phyloP scores from a whole-genome alignment of 64 coral and sea anemone genomes.

The Anthopleura sola region DNA sequence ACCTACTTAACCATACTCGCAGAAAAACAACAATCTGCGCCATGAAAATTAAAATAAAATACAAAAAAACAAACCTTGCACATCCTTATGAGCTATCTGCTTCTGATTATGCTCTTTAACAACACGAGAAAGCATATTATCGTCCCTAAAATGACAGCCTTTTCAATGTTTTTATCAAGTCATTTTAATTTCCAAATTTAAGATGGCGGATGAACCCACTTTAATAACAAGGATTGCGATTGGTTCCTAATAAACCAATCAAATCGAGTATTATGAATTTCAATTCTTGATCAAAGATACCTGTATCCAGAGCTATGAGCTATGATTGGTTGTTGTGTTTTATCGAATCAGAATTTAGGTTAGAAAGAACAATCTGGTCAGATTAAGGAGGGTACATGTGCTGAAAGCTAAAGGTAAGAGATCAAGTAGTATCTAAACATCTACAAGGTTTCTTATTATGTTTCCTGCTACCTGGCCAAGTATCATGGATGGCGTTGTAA shows the following conservation, averaged over 20 bases:
- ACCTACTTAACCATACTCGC: too few species aligned
- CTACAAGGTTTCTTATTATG: too few species aligned
- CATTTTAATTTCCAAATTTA: not conserved
- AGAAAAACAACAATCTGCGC: not conserved
- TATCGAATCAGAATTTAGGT: not conserved
- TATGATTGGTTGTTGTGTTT: not conserved
- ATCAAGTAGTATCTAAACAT: too few species aligned
- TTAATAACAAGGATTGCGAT: not conserved
- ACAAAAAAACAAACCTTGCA: conserved; percentile 42
- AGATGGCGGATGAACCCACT: not conserved
- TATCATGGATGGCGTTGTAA: not conserved
- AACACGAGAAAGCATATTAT: conserved; percentile 74
- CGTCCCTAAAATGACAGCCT: not conserved
- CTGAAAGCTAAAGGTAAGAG: too few species aligned
- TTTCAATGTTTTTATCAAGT: not conserved
- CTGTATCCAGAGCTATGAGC: not conserved
- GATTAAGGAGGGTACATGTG: not conserved
- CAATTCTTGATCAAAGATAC: not conserved
- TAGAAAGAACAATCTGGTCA: not conserved
- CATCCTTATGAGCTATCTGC: conserved; percentile 54
- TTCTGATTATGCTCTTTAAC: conserved; percentile 71
- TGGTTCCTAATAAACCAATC: not conserved
- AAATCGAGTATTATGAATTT: conserved; percentile 14
- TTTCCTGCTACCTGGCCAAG: too few species aligned
- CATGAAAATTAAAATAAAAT: not conserved